Percentiles rank a stretch among this genome's conserved stretches.
Conservation (phyloP, 2,113 vertebrate species). For the Daphoenositta chrysoptera region DNA sequence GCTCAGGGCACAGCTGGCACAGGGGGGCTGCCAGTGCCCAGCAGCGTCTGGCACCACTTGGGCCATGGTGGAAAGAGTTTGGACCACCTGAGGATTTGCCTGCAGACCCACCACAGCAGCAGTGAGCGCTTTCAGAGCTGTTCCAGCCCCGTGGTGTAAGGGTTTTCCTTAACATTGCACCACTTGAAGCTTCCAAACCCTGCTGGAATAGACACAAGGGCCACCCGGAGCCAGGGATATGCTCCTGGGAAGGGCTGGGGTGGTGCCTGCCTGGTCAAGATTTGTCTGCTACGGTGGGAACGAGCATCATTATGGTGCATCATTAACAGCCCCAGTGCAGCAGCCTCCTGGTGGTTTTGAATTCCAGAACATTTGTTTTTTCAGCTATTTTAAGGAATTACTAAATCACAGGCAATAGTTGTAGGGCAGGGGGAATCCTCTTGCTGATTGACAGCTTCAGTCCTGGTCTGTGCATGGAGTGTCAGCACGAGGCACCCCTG, state of each 20-base stretch:
- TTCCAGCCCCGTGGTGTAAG: fast-evolving
- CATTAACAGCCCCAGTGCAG: fast-evolving
- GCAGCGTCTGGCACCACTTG: not conserved
- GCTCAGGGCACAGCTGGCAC: fast-evolving
- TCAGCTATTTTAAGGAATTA: not conserved
- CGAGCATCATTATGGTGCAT: fast-evolving
- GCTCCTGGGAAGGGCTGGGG: not conserved
- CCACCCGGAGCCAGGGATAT: fast-evolving
- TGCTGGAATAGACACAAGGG: fast-evolving
- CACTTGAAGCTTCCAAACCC: fast-evolving
- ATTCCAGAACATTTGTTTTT: not conserved
- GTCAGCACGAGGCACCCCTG: fast-evolving
- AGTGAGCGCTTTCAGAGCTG: not conserved
- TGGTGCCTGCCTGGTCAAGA: not conserved
- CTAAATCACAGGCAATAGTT: fast-evolving
- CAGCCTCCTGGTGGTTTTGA: not conserved
- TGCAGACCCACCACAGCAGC: fast-evolving
- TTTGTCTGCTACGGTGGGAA: fast-evolving
- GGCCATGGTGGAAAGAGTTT: fast-evolving
- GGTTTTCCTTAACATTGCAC: fast-evolving
- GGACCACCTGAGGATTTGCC: not conserved
- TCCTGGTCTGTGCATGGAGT: fast-evolving
- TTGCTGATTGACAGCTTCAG: not conserved
- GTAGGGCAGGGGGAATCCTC: not conserved
- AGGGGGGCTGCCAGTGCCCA: fast-evolving